These are phyloP conservation scores for Cichlasoma orientale DNA, from an alignment of 2,797 vertebrate species.

Conservation along the genomic window DNA sequence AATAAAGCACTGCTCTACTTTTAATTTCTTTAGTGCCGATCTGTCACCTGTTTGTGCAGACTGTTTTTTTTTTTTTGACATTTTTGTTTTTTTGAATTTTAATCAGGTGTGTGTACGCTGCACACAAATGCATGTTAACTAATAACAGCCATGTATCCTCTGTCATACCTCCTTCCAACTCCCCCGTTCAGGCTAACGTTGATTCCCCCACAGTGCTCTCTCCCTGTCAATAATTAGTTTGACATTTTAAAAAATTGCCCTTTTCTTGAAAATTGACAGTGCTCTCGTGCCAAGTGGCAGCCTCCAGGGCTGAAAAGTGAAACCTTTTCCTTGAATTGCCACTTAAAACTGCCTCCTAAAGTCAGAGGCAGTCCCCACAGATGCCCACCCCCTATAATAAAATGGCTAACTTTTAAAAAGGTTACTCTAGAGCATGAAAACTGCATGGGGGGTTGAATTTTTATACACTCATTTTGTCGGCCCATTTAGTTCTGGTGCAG, in stretches of 20 bases:
- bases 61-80: neutral
- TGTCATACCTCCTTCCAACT: neutral
- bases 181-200: neutral
- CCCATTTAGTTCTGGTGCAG: neutral
- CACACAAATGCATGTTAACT: neutral
- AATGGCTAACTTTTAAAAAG: neutral
- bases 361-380: too few relatives aligned
- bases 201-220: neutral
- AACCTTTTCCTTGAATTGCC: neutral
- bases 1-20: neutral
- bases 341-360: neutral
- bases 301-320: neutral
- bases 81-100: neutral
- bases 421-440: neutral
- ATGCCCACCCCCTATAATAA: neutral
- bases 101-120: neutral
- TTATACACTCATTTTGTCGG: too few relatives aligned
- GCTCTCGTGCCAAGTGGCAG: neutral
- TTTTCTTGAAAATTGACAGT: neutral
- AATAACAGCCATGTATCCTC: neutral
- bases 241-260: constrained; percentile 15
- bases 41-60: neutral
- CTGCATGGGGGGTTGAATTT: neutral
- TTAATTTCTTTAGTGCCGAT: neutral
- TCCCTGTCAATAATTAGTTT: neutral